These are phyloP conservation scores for Myioborus miniatus DNA, from an alignment of 2,797 vertebrate species.

Conservation along the genomic window DNA sequence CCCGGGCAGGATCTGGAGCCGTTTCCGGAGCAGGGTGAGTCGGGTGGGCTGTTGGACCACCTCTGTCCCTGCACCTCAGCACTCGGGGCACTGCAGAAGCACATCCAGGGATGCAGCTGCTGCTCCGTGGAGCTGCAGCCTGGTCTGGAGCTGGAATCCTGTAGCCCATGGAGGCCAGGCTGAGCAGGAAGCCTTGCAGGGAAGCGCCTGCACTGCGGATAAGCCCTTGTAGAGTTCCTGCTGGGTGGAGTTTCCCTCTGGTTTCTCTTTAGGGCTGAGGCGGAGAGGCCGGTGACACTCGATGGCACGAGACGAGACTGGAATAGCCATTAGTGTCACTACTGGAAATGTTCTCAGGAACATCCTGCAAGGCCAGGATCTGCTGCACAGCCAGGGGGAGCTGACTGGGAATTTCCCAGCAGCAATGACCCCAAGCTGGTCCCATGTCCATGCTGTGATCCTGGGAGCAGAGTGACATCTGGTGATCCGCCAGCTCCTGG, in stretches of 20 bases:
- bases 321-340: neutral
- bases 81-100: fast-evolving
- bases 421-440: neutral
- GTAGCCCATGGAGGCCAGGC: fast-evolving
- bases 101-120: neutral
- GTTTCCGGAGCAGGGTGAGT: neutral
- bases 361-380: neutral
- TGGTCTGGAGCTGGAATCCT: fast-evolving
- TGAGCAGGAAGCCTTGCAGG: neutral
- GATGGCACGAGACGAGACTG: neutral
- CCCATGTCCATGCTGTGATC: fast-evolving
- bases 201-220: neutral
- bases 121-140: fast-evolving
- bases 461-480: neutral
- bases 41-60: neutral
- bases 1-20: neutral
- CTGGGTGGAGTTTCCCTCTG: conserved; percentile 55
- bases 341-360: neutral
- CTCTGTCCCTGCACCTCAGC: neutral
- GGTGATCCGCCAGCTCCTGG: fast-evolving
- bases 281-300: fast-evolving
- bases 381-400: fast-evolving
- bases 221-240: neutral
- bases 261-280: neutral
- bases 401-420: neutral